These are phyloP conservation scores for Takifugu rubripes DNA, from an alignment of 2,797 vertebrate genomes.

Conservation along the genomic window DNA sequence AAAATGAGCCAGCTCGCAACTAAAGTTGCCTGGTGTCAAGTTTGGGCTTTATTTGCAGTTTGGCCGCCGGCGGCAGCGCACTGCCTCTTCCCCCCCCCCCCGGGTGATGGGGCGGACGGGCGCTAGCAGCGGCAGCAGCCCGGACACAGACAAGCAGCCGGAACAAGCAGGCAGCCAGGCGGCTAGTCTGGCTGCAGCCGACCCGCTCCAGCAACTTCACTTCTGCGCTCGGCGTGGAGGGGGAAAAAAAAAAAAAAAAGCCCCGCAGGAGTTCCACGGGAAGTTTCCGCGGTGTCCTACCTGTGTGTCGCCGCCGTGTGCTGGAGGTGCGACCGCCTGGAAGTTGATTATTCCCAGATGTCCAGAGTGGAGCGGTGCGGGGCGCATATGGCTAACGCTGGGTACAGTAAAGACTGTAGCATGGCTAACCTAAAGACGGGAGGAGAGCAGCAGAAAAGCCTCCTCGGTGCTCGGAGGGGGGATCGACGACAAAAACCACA, in stretches of 20 bases:
- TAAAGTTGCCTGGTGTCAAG: constrained; percentile 41
- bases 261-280: constrained; percentile 32
- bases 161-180: constrained; percentile 20
- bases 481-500: constrained; percentile 92
- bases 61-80: constrained; percentile 34
- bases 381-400: constrained; percentile 60
- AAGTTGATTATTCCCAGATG: constrained; percentile 66
- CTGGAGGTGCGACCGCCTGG: constrained; percentile 42
- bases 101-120: constrained; percentile 50
- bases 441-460: constrained; percentile 59
- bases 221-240: constrained; percentile 50
- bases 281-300: constrained; percentile 77
- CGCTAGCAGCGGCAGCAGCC: constrained; percentile 28
- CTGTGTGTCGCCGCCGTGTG: constrained; percentile 61
- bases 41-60: constrained; percentile 4
- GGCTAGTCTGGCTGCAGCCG: constrained; percentile 45
- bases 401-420: constrained; percentile 71
- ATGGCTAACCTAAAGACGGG: constrained; percentile 74
- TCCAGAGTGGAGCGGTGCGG: constrained; percentile 61
- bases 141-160: constrained; percentile 9
- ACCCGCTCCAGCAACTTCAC: constrained; percentile 58
- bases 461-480: constrained; percentile 80
- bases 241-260: background rate
- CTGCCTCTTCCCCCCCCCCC: constrained; percentile 33
- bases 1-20: background rate